Evolutionary conservation across 2,888 invertebrate genomes (phyloP), one percentile per base, ranked within the genome.

Genomic region (Perizoma affinitatum): DNA sequence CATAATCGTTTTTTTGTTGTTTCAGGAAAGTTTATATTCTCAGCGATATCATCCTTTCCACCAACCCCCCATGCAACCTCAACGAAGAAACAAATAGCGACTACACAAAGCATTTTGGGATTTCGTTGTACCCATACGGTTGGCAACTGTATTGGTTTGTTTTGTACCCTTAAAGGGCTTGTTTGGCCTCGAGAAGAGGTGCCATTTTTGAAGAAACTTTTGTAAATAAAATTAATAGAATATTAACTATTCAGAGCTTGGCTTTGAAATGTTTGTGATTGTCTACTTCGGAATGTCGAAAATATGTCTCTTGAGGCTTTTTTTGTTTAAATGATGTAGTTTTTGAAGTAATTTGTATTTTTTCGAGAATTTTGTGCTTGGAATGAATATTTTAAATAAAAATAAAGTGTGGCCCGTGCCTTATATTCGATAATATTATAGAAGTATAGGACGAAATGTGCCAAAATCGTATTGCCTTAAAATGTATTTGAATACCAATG

Each of bases 41-140:
- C 76, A 88, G 44, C 90, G 88, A 73, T 86, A 88, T 60, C 92
- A 92, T 54, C 90, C 91, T 5, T 90, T 89, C 80, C 92, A 92
- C 64, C 90, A 90, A 63, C 92, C 92, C 4, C 83, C 86, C 2
- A 82, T 86, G 83, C 90, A 88, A 69, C 83, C 84, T 54, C 84
- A 86, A 22, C 76, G 82, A 46, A 78, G 86, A 67, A 84, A 78
- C 69, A 88, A 84, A 85, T 88, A 88, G 71, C 52, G 41, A 65
- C 51, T 6, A 9, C 53, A 22, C 60, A 61, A 50, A 41, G 44
- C 56, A 59, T 64, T 75, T 75, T 80, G 85, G 86, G 78, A 80
- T 22, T 76, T 55, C 69, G 75, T 79, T 66, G 69, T 71, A 82
- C 82, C 74, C 69, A 66, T 68, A 50, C 69, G 86, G 83, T 79